phyloP scores from a whole-genome alignment of 1,140 invertebrate genomes.

The Brachionus sp. region DNA sequence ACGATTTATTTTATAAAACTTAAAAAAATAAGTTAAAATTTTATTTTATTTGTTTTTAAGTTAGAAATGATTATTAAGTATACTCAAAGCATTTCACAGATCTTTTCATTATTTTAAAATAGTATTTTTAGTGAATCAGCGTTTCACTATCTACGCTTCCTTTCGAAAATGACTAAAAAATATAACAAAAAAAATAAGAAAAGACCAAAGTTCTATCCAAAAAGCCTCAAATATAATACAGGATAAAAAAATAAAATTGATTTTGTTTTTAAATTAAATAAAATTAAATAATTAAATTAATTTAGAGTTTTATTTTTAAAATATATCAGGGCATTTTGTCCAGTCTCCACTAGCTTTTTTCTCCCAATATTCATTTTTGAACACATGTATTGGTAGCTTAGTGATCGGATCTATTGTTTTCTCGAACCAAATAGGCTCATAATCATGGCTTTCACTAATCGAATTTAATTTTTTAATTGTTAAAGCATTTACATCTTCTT shows the following conservation, averaged over 20 bases:
- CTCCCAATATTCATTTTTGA: slow-evolving; percentile 85
- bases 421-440: slow-evolving; percentile 85
- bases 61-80: not conserved
- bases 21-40: not conserved
- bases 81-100: not conserved
- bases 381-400: slow-evolving; percentile 77
- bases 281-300: not conserved
- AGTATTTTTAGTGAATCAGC: not conserved
- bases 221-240: not conserved
- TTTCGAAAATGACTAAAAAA: not conserved
- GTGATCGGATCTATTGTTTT: slow-evolving; percentile 75
- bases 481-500: slow-evolving; percentile 14
- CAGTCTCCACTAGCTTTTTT: slow-evolving; percentile 83
- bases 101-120: slow-evolving; percentile 6
- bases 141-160: not conserved
- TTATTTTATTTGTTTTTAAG: not conserved
- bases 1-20: not conserved
- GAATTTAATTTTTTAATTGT: slow-evolving; percentile 19
- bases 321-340: slow-evolving; percentile 87
- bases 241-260: not conserved
- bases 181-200: not conserved
- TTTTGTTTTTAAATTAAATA: not conserved
- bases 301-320: slow-evolving; percentile 29
- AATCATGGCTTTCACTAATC: not conserved
- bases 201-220: not conserved